phyloP scores from a whole-genome alignment of 2,888 invertebrate genomes.

The Ctena decussata region DNA sequence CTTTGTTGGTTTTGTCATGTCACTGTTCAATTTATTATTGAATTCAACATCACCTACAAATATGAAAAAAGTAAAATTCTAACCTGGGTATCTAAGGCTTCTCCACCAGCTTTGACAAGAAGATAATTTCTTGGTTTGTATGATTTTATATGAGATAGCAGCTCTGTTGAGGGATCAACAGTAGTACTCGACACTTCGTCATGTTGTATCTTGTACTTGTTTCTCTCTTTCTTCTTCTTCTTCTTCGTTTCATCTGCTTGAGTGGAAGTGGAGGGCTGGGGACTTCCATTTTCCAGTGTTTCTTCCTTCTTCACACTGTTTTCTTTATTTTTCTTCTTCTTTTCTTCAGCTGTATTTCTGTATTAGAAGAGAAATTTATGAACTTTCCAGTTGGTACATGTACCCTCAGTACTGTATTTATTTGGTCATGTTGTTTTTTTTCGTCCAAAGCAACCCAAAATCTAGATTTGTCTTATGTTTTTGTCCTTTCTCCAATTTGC shows the following conservation, averaged over 20 bases:
- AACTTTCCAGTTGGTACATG: too few species aligned
- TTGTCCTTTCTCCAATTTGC: too few species aligned
- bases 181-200: conserved; percentile 77
- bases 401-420: too few species aligned
- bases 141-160: conserved; percentile 53
- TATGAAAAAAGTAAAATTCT: too few species aligned
- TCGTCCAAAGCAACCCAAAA: too few species aligned
- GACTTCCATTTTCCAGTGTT: neutral
- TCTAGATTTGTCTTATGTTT: too few species aligned
- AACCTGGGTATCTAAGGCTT: conserved; percentile 78
- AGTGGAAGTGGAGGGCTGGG: neutral
- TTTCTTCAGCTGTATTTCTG: conserved; percentile 8
- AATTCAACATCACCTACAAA: too few species aligned
- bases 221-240: conserved; percentile 70
- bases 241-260: neutral
- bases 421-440: too few species aligned
- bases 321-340: conserved; percentile 37
- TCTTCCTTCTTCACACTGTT: neutral
- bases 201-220: conserved; percentile 80
- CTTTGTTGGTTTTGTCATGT: too few species aligned
- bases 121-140: conserved; percentile 76
- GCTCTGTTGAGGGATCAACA: conserved; percentile 33
- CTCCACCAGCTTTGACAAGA: conserved; percentile 79
- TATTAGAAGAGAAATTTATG: too few species aligned
- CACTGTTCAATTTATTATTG: too few species aligned